Conservation (phyloP, 2,113 vertebrate genomes). For the Callipepla squamata region DNA sequence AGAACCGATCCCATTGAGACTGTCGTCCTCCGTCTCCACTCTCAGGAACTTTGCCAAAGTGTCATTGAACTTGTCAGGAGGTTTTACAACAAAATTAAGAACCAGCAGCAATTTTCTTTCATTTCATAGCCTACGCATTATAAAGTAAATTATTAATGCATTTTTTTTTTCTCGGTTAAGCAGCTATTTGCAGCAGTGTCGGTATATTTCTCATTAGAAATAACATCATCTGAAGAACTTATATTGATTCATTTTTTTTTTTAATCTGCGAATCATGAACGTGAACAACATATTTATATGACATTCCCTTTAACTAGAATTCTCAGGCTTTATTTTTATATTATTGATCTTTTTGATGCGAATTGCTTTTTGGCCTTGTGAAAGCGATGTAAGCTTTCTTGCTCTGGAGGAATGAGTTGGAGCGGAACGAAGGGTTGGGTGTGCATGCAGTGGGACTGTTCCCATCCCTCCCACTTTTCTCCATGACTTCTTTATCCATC, state of each 20-base stretch:
- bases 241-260: slow-evolving; percentile 77
- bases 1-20: neutral
- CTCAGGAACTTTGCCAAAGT: slow-evolving; percentile 53
- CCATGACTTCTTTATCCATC: slow-evolving; percentile 25
- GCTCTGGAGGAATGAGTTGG: slow-evolving; percentile 45
- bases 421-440: too few species aligned
- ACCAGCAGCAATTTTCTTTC: slow-evolving; percentile 66
- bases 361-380: slow-evolving; percentile 78
- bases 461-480: neutral
- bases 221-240: slow-evolving; percentile 81
- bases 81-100: slow-evolving; percentile 76
- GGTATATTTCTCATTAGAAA: slow-evolving; percentile 82
- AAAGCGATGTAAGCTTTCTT: slow-evolving; percentile 52
- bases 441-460: fast-evolving
- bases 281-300: slow-evolving; percentile 79
- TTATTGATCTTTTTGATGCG: slow-evolving; percentile 78
- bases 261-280: slow-evolving; percentile 77
- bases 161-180: slow-evolving; percentile 66
- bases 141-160: slow-evolving; percentile 83
- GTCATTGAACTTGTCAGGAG: slow-evolving; percentile 51
- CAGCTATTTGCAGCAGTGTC: slow-evolving; percentile 75
- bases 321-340: slow-evolving; percentile 79
- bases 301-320: slow-evolving; percentile 77
- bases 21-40: neutral
- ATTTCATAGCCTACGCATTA: slow-evolving; percentile 66